These are phyloP conservation scores for Phrixothrix hirtus DNA, from an alignment of 2,888 invertebrate genomes.

Conservation along the genomic window DNA sequence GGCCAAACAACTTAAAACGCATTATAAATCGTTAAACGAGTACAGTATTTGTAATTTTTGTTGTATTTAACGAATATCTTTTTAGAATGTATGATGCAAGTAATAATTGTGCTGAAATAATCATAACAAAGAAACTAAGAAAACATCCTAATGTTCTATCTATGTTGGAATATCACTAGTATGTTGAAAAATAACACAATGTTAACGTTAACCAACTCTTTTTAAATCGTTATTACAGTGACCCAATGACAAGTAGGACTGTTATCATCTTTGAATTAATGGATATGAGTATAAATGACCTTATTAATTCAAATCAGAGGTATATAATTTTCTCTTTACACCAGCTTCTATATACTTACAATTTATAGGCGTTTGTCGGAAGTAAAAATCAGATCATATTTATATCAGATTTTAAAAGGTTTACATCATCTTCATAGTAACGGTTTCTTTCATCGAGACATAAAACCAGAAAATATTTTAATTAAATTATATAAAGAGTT, in stretches of 20 bases:
- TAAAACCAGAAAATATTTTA: conserved; percentile 73
- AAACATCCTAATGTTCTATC: conserved; percentile 66
- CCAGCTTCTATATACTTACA: too few species aligned
- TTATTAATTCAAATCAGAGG: conserved; percentile 61
- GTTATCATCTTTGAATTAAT: conserved; percentile 69
- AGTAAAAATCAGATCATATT: conserved; percentile 59
- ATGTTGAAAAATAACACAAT: conserved; percentile 48
- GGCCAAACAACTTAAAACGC: conserved; percentile 66
- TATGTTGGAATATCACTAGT: conserved; percentile 67
- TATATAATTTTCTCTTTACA: conserved; percentile 42
- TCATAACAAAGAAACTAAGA: conserved; percentile 63
- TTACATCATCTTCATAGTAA: conserved; percentile 66
- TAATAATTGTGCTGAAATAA: conserved; percentile 64
- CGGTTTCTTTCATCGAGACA: conserved; percentile 68
- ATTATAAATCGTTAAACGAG: conserved; percentile 64
- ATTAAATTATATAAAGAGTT: conserved; percentile 56
- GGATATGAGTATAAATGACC: conserved; percentile 72
- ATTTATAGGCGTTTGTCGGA: conserved; percentile 58
- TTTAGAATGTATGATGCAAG: too few species aligned
- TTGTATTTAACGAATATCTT: too few species aligned
- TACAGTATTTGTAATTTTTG: too few species aligned
- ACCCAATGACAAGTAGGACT: conserved; percentile 62
- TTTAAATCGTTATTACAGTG: conserved; percentile 53
- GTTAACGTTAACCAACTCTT: conserved; percentile 18
- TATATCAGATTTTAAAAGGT: conserved; percentile 66